Evolutionary conservation across 2,797 vertebrate genomes (phyloP), one percentile per base, ranked within the genome.

Genomic region (Neostethus bicornis): DNA sequence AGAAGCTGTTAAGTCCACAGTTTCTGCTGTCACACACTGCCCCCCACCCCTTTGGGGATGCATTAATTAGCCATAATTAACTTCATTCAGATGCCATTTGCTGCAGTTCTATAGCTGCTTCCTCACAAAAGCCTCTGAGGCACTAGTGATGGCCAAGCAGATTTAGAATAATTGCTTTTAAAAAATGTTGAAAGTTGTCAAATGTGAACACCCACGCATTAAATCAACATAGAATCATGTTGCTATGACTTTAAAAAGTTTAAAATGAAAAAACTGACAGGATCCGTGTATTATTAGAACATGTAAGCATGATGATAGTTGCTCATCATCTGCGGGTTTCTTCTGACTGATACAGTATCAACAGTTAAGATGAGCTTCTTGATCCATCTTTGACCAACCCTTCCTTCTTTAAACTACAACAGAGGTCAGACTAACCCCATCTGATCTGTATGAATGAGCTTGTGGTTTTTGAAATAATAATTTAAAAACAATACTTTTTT

Each of bases 11-110:
- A 28, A 45, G 70, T 72, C 29, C 51, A 37, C 12, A 4, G 46
- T 42, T 51, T 39, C 29, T 64, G 58, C 48, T 41, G 38, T 60
- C 54, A 49, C 26, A 51, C 47, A 13, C n/a, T 53, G 50, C 32
- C 41, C 28, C n/a, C n/a, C n/a, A n/a, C n/a, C n/a, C 44, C 60
- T 66, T 65, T 42, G 54, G 58, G 35, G 41, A n/a, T 44, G 20
- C 51, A 42, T 53, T 73, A 75, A 70, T 71, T 54, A 66, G 31
- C 44, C 49, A 49, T 31, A 56, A 46, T 51, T 55, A 38, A 37
- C 38, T 43, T 39, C 48, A 43, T 44, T 46, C 20, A 56, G 48
- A 50, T 46, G 39, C 61, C 43, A 61, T 58, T 66, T 55, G 32
- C 50, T 41, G 11, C 48, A 45, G 52, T 50, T 53, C 23, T 16